phyloP scores from a whole-genome alignment of 2,888 invertebrate genomes.

The Megalurothrips usitatus region DNA sequence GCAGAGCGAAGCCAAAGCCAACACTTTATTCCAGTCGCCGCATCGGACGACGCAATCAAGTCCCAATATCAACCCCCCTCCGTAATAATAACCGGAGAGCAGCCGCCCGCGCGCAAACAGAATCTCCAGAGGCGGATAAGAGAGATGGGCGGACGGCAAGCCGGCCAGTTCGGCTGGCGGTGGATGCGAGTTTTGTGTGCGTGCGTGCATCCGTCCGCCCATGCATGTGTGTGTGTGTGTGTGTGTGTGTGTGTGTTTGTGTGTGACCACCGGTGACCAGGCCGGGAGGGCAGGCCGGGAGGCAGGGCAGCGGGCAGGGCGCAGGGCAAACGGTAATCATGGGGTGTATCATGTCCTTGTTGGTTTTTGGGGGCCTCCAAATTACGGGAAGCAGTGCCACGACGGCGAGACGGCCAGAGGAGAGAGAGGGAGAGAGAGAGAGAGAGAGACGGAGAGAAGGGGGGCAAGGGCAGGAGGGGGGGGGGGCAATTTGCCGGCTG shows the following conservation, averaged over 20 bases:
- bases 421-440: background rate
- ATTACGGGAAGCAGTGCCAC: conserved; percentile 22
- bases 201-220: background rate
- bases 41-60: too few relatives aligned
- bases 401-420: background rate
- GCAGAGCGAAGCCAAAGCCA: too few relatives aligned
- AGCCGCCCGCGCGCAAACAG: too few relatives aligned
- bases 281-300: background rate
- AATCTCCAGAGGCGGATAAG: background rate
- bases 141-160: background rate
- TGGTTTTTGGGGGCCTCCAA: conserved; percentile 17
- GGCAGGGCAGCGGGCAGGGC: too few relatives aligned
- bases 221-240: background rate
- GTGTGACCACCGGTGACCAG: conserved; percentile 4
- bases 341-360: conserved; percentile 24
- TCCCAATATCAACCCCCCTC: too few relatives aligned
- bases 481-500: background rate
- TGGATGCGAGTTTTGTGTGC: background rate
- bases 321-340: background rate
- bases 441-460: background rate
- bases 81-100: too few relatives aligned
- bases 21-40: too few relatives aligned
- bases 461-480: background rate
- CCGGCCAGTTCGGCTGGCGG: too few relatives aligned
- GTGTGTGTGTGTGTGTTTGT: background rate